Evolutionary conservation across 2,797 vertebrate species (phyloP).

Genomic region (Phrynocephalus vlangalii): DNA sequence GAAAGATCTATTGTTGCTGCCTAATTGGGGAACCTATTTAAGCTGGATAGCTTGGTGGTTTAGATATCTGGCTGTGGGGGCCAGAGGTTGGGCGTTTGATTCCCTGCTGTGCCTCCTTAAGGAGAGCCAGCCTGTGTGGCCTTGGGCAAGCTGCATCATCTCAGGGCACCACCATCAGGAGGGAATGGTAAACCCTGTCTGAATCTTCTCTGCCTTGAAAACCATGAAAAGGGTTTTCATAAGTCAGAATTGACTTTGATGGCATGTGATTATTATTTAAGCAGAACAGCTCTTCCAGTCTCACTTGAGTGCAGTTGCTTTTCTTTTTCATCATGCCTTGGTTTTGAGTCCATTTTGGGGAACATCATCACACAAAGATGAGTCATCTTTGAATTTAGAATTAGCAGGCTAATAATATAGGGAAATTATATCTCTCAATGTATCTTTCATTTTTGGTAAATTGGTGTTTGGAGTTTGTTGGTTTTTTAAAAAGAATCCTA

Average conservation of each 20-base stretch:
- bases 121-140: no score
- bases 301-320: not conserved
- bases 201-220: no score
- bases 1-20: not conserved
- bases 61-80: no score
- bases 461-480: not conserved
- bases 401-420: slow-evolving; percentile 41
- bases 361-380: not conserved
- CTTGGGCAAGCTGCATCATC: no score
- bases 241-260: no score
- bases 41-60: not conserved
- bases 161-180: no score
- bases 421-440: slow-evolving; percentile 36
- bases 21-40: not conserved
- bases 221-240: no score
- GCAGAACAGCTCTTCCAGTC: not conserved
- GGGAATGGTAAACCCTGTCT: no score
- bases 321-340: not conserved
- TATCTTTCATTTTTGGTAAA: not conserved
- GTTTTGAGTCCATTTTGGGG: not conserved
- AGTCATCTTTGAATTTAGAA: not conserved
- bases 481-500: slow-evolving; percentile 23
- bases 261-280: not conserved
- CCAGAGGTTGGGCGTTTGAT: no score
- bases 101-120: no score